A percentile compares a stretch with the other conserved stretches of the same genome.
These are phyloP conservation scores for Epistrophe eligans DNA, from an alignment of 2,888 invertebrate genomes.

Conservation along the genomic window DNA sequence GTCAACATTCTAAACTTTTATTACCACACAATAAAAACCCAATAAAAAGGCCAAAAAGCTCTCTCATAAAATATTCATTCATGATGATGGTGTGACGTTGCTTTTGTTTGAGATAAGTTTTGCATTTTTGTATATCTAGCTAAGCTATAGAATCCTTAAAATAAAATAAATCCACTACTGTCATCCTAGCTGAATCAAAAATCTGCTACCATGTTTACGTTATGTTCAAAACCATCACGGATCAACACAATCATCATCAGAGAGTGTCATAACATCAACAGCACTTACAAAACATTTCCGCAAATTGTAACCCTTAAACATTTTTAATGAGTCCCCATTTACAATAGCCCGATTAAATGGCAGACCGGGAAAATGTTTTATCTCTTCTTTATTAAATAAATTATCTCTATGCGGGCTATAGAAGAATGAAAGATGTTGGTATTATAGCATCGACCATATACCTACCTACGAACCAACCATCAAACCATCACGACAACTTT, in stretches of 20 bases:
- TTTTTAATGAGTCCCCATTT: constrained; percentile 68
- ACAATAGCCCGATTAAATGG: constrained; percentile 62
- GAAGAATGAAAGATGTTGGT: neutral
- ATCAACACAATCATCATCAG: constrained; percentile 13
- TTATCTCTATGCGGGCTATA: constrained; percentile 23
- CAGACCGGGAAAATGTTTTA: constrained; percentile 59
- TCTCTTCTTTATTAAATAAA: constrained; percentile 64
- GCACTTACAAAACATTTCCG: constrained; percentile 22
- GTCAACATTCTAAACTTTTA: constrained; percentile 12
- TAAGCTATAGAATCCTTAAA: neutral
- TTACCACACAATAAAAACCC: constrained; percentile 18
- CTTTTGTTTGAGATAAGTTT: neutral
- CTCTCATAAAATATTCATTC: constrained; percentile 13
- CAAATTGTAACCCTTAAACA: constrained; percentile 41
- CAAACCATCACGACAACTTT: constrained; percentile 1
- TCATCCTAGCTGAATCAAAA: neutral
- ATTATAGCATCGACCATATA: neutral
- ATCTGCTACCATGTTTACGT: neutral
- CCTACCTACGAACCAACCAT: too few species aligned
- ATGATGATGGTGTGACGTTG: neutral
- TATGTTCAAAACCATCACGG: neutral
- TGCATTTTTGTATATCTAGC: neutral
- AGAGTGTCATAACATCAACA: constrained; percentile 13
- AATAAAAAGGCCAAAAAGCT: neutral
- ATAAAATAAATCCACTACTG: neutral